Conservation (phyloP, 2,888 invertebrate species). For the Sinodicranocentrus sp. region DNA sequence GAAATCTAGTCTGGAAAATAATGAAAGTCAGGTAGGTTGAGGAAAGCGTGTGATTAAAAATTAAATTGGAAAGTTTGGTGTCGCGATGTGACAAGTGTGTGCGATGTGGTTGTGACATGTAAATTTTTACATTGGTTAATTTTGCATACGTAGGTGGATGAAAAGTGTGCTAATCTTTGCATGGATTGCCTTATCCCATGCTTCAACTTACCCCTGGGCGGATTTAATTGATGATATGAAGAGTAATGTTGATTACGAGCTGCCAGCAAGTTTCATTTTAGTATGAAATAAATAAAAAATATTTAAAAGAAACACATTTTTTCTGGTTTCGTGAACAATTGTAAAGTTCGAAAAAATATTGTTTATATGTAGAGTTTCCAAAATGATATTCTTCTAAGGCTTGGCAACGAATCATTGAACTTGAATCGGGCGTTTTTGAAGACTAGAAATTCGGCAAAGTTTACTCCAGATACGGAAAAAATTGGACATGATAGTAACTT, state of each 20-base stretch:
- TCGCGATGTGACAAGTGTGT: background rate
- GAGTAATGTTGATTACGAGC: conserved; percentile 30
- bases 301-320: too few relatives aligned
- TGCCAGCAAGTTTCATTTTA: conserved; percentile 16
- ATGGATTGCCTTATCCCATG: conserved; percentile 7
- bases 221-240: conserved; percentile 28
- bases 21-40: too few relatives aligned
- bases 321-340: too few relatives aligned
- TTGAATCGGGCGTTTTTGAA: conserved; percentile 22
- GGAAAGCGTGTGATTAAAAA: too few relatives aligned
- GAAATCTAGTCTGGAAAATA: too few relatives aligned
- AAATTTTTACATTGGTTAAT: too few relatives aligned
- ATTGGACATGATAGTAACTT: conserved; percentile 70
- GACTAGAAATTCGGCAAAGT: conserved; percentile 59
- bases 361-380: conserved; percentile 47
- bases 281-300: too few relatives aligned
- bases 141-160: background rate
- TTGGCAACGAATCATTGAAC: conserved; percentile 31
- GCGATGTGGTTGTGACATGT: background rate
- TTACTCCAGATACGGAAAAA: conserved; percentile 69
- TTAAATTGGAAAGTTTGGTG: background rate
- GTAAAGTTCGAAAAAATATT: too few relatives aligned
- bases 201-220: conserved; percentile 28
- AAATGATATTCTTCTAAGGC: conserved; percentile 7
- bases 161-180: conserved; percentile 5